Evolutionary conservation across 2,888 invertebrate genomes (phyloP).

Genomic region (Drosophila rellima): DNA sequence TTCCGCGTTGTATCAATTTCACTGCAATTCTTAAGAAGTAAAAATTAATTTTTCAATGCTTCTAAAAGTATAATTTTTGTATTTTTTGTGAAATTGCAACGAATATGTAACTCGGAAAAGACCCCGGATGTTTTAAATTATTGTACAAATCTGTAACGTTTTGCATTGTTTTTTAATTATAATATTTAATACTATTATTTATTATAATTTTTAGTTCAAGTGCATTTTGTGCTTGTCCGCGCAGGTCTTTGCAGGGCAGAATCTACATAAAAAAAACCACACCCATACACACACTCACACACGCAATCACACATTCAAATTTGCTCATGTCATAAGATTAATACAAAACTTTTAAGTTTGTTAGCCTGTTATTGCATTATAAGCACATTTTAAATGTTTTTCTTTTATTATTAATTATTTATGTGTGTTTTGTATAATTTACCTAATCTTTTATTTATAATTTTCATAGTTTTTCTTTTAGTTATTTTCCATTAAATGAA

Average conservation of each 20-base stretch:
- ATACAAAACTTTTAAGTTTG: constrained; percentile 43
- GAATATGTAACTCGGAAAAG: constrained; percentile 1
- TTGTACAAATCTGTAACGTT: constrained; percentile 69
- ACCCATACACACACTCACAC: constrained; percentile 5
- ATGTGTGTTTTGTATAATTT: constrained; percentile 68
- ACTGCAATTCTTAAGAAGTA: neutral
- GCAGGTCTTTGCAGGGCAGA: constrained; percentile 36
- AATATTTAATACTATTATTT: constrained; percentile 21
- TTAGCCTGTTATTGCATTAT: constrained; percentile 31
- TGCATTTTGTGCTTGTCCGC: constrained; percentile 54
- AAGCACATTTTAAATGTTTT: constrained; percentile 55
- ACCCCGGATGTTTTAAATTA: constrained; percentile 36
- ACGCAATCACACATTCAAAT: constrained; percentile 1
- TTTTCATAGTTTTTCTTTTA: constrained; percentile 22
- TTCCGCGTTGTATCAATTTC: neutral
- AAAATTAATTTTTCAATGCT: neutral
- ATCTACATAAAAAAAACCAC: constrained; percentile 35
- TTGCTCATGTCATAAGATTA: constrained; percentile 38
- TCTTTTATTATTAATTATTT: constrained; percentile 6
- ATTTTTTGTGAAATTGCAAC: neutral
- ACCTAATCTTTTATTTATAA: constrained; percentile 52
- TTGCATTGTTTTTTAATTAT: constrained; percentile 29
- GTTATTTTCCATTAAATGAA: constrained; percentile 70
- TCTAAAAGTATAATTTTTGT: neutral
- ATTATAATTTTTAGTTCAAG: constrained; percentile 28